A percentile compares a stretch with the other conserved stretches of the same genome.
Conservation (phyloP, 2,797 vertebrate species). For the Octomys mimax region DNA sequence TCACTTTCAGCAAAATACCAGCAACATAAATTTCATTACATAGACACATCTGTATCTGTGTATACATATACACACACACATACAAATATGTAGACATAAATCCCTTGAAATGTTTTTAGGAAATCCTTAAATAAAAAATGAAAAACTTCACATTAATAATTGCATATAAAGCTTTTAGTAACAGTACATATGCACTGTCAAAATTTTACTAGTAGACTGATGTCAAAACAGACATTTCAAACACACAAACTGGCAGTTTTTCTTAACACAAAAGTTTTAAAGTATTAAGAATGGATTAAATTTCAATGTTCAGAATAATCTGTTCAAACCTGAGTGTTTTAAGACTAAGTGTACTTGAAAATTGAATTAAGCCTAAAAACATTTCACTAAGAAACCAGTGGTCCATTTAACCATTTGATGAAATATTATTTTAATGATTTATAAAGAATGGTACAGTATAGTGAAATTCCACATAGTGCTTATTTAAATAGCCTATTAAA, state of each 20-base stretch:
- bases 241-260: constrained; percentile 89
- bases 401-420: constrained; percentile 89
- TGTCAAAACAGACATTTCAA: constrained; percentile 85
- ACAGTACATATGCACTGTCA: constrained; percentile 82
- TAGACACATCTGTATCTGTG: constrained; percentile 73
- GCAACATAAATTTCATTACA: constrained; percentile 76
- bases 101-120: constrained; percentile 89
- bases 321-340: constrained; percentile 90
- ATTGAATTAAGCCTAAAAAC: constrained; percentile 88
- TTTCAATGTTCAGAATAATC: constrained; percentile 83
- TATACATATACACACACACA: constrained; percentile 48
- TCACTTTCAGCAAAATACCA: constrained; percentile 83
- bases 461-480: constrained; percentile 84
- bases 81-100: constrained; percentile 80
- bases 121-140: constrained; percentile 86
- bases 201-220: constrained; percentile 79
- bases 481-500: constrained; percentile 86
- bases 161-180: constrained; percentile 86
- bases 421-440: constrained; percentile 85
- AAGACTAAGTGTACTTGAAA: constrained; percentile 86
- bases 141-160: constrained; percentile 86
- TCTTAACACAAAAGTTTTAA: constrained; percentile 87
- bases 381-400: constrained; percentile 87
- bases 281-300: constrained; percentile 87
- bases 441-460: constrained; percentile 79